Conservation (phyloP, 2,888 invertebrate genomes). For the Smittia sp. region DNA sequence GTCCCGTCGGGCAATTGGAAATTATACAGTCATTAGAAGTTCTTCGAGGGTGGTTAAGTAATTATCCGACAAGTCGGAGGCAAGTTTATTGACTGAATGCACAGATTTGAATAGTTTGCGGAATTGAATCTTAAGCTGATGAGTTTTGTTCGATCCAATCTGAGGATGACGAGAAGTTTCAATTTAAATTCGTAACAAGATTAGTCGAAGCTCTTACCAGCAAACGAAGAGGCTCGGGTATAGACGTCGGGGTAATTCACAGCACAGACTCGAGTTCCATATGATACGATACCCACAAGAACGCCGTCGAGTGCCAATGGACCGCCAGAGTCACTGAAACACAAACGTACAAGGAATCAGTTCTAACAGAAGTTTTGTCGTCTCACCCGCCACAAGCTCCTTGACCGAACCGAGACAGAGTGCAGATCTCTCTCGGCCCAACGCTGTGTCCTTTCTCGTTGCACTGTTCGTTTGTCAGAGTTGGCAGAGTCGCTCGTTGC, state of each 20-base stretch:
- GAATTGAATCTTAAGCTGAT: neutral
- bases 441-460: slow-evolving; percentile 47
- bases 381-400: slow-evolving; percentile 47
- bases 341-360: too few relatives aligned
- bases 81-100: neutral
- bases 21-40: slow-evolving; percentile 14
- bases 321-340: slow-evolving; percentile 50
- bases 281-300: slow-evolving; percentile 50
- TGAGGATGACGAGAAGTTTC: neutral
- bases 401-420: slow-evolving; percentile 44
- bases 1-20: slow-evolving; percentile 25
- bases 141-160: slow-evolving; percentile 13
- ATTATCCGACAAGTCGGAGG: neutral
- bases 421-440: slow-evolving; percentile 50
- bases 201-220: too few relatives aligned
- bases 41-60: neutral
- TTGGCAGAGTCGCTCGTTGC: slow-evolving; percentile 48
- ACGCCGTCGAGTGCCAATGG: slow-evolving; percentile 47
- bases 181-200: neutral
- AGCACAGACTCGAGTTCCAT: slow-evolving; percentile 46
- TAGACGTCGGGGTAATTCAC: slow-evolving; percentile 49
- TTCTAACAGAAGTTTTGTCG: neutral
- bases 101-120: too few relatives aligned
- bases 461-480: slow-evolving; percentile 49
- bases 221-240: slow-evolving; percentile 44